phyloP scores from a whole-genome alignment of 2,797 vertebrate species.

The Podarcis lilfordi region DNA sequence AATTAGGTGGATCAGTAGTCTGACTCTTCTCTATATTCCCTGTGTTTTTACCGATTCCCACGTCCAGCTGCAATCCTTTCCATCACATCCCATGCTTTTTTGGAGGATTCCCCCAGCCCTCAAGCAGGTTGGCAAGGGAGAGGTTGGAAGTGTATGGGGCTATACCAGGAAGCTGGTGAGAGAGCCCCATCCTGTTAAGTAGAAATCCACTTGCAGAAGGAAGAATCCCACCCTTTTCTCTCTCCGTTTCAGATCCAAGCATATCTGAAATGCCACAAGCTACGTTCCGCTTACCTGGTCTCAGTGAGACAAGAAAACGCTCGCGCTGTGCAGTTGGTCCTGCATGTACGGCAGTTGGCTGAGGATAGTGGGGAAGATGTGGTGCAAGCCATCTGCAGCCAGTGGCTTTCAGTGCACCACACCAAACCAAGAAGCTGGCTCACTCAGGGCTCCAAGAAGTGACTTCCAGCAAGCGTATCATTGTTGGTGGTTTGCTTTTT shows the following conservation, averaged over 20 bases:
- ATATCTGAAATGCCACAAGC: slow-evolving; percentile 89
- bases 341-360: slow-evolving; percentile 88
- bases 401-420: slow-evolving; percentile 92
- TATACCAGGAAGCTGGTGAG: neutral
- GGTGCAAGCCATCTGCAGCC: slow-evolving; percentile 91
- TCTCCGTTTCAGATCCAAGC: slow-evolving; percentile 86
- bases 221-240: neutral
- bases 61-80: neutral
- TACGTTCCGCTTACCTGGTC: slow-evolving; percentile 92
- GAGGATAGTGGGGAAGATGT: slow-evolving; percentile 84
- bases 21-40: too few species aligned
- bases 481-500: neutral
- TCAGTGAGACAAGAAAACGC: slow-evolving; percentile 90
- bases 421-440: slow-evolving; percentile 75
- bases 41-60: neutral
- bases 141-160: neutral
- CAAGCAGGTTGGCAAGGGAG: neutral
- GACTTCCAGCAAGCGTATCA: neutral
- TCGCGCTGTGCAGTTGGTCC: slow-evolving; percentile 84
- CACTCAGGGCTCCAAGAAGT: slow-evolving; percentile 72
- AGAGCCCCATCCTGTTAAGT: neutral
- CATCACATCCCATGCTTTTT: neutral
- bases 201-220: neutral
- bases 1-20: too few species aligned
- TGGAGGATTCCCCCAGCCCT: too few species aligned